Evolutionary conservation across 2,113 vertebrate species (phyloP).

Genomic region (Rhea pennata): DNA sequence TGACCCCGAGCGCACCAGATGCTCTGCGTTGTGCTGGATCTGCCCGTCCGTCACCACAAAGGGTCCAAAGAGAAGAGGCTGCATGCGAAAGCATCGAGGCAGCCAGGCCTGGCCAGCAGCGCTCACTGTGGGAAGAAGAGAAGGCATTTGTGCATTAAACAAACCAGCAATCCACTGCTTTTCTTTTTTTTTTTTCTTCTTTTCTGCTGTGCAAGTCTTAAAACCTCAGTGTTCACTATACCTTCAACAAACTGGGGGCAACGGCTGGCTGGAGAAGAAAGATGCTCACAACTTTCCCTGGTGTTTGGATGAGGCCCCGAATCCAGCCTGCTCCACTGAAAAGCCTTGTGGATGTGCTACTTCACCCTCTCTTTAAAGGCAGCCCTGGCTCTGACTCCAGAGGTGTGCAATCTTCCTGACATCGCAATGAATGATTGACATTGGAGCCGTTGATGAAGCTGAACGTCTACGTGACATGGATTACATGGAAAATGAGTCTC

Average conservation of each 20-base stretch:
- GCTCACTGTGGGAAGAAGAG: neutral
- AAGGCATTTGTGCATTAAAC: no score
- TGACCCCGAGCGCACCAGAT: neutral
- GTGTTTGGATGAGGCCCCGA: neutral
- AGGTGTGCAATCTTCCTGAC: neutral
- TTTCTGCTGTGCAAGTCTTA: neutral
- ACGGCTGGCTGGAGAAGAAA: neutral
- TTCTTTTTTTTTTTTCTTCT: neutral
- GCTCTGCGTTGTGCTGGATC: neutral
- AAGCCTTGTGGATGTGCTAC: accelerated
- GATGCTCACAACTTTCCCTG: neutral
- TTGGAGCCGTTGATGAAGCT: neutral
- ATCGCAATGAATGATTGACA: accelerated
- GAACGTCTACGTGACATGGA: accelerated
- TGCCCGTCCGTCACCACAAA: neutral
- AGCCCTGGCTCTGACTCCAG: neutral
- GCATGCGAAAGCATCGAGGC: neutral
- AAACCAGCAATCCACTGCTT: neutral
- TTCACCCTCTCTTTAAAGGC: neutral
- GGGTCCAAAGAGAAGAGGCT: neutral
- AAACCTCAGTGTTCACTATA: accelerated
- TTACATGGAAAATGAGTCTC: neutral
- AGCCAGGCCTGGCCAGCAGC: neutral
- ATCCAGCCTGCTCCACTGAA: neutral
- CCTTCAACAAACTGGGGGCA: neutral